Evolutionary conservation across 2,797 vertebrate genomes (phyloP), one percentile per base, ranked within the genome.

Genomic region (Sebastiscus tertius): DNA sequence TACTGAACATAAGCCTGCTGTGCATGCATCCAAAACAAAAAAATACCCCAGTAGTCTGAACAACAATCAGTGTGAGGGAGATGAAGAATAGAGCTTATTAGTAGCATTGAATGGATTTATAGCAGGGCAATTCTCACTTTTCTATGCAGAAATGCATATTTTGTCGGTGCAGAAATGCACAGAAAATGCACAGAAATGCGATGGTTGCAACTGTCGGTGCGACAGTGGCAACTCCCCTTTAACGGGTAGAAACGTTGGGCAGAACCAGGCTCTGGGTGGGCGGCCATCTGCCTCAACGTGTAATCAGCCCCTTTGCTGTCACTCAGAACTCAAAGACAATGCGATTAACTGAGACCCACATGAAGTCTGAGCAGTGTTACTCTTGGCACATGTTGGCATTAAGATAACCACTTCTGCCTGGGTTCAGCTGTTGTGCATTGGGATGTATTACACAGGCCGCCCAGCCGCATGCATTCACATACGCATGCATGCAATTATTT

Each of bases 361-460:
- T 56, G 65, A 8, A n/a, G 13, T 86, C 68, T 75, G 60, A 64
- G 31, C 34, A 71, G 34, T 34, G 24, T 79, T 63, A 64, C 31
- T 49, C 26, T 22, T 46, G 39, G 26, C 54, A 71, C 34, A 55
- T 49, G 63, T 26, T 42, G 39, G 63, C 34, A 67, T 65, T 20
- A 59, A 71, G 65, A 77, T 6, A 36, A 59, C 55, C 18, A 29
- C 24, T 49, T 49, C 52, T 76, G 59, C 33, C 56, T 39, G 39
- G 58, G 69, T 72, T 84, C 63, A 72, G 46, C 61, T 69, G 66
- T 27, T 2, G 6, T 36, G 24, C 26, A 54, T 27, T 68, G 2
- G 5, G 26, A 75, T 69, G 58, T 8, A 56, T 69, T 58, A 58
- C 59, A 64, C 56, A 65, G 63, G 77, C 74, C 31, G 31, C 24